Conservation (phyloP, 2,888 invertebrate genomes). For the Scaptomyza caliginosa region DNA sequence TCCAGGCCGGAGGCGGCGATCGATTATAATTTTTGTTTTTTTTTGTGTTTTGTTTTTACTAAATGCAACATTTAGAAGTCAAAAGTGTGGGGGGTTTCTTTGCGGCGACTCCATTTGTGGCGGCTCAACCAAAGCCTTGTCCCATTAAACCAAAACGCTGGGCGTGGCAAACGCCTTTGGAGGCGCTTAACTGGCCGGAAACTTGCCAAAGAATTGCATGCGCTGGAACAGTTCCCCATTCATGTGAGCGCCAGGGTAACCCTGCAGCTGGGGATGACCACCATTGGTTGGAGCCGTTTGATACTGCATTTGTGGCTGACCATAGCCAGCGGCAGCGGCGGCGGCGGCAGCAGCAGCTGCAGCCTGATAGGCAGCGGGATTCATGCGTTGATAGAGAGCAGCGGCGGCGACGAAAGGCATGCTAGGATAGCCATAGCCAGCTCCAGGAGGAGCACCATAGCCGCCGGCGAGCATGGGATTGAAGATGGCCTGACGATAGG, state of each 20-base stretch:
- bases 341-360: slow-evolving; percentile 59
- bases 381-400: slow-evolving; percentile 81
- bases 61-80: slow-evolving; percentile 72
- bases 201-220: slow-evolving; percentile 83
- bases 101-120: slow-evolving; percentile 17
- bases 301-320: slow-evolving; percentile 68
- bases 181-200: slow-evolving; percentile 75
- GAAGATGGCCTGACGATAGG: slow-evolving; percentile 89
- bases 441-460: slow-evolving; percentile 65
- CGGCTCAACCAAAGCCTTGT: slow-evolving; percentile 55
- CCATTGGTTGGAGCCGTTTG: slow-evolving; percentile 40
- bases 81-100: slow-evolving; percentile 27
- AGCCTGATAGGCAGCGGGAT: slow-evolving; percentile 74
- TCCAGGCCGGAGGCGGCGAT: slow-evolving; percentile 67
- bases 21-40: background rate
- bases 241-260: slow-evolving; percentile 61
- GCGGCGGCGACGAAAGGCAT: slow-evolving; percentile 75
- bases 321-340: slow-evolving; percentile 52
- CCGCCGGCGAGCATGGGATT: slow-evolving; percentile 74
- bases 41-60: slow-evolving; percentile 45
- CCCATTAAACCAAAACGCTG: slow-evolving; percentile 75
- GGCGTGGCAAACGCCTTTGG: slow-evolving; percentile 48
- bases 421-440: slow-evolving; percentile 62
- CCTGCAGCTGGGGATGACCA: slow-evolving; percentile 64
- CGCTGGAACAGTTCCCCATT: slow-evolving; percentile 84